Conservation (phyloP, 1,140 invertebrate species). For the Bombus sibiricus region DNA sequence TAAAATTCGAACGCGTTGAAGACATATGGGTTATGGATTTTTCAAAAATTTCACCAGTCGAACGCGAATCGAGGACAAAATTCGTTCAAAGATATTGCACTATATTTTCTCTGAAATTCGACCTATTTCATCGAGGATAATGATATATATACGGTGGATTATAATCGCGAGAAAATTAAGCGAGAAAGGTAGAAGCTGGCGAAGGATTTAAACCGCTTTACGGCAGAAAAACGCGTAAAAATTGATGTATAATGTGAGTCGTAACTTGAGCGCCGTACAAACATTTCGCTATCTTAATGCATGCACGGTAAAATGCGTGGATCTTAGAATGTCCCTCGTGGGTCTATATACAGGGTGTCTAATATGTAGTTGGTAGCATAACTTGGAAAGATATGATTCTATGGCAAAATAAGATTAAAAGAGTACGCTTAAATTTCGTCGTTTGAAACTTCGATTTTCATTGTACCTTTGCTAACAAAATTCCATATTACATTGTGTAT, state of each 20-base stretch:
- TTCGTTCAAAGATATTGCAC: too few relatives aligned
- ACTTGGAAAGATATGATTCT: not conserved
- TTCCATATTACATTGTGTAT: not conserved
- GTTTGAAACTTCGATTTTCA: not conserved
- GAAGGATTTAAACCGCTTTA: too few relatives aligned
- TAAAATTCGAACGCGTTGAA: not conserved
- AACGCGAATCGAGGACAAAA: not conserved
- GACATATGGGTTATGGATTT: not conserved
- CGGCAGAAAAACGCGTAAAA: not conserved
- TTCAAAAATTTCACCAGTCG: not conserved
- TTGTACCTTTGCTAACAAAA: not conserved
- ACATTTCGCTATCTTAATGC: slow-evolving; percentile 15
- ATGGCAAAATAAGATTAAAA: too few relatives aligned
- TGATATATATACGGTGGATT: not conserved
- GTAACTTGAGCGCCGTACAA: not conserved
- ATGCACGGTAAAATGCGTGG: not conserved
- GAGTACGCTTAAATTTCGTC: not conserved
- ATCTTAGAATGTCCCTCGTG: too few relatives aligned
- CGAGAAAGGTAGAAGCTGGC: not conserved
- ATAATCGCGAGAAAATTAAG: not conserved
- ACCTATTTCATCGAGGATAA: not conserved
- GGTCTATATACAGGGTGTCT: not conserved
- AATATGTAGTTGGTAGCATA: not conserved
- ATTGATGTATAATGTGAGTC: not conserved
- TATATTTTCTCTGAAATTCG: not conserved